Evolutionary conservation across 2,797 vertebrate species (phyloP).

Genomic region (Gambusia yucatana): DNA sequence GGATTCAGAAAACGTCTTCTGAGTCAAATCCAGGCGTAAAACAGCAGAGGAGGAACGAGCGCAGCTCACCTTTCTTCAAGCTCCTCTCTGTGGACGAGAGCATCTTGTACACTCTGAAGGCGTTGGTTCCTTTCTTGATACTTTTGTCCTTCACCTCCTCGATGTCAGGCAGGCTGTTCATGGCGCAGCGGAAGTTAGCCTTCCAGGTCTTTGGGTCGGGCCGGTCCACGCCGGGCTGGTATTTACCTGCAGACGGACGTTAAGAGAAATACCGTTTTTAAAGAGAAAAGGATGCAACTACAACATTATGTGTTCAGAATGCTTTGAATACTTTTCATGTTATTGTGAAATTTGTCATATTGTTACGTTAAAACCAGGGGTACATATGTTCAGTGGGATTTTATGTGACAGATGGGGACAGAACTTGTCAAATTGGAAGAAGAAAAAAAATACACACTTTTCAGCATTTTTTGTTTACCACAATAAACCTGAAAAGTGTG

Average conservation of each 20-base stretch:
- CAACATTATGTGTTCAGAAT: neutral
- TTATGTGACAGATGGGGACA: neutral
- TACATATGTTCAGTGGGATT: neutral
- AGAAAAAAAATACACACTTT: neutral
- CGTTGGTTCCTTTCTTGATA: constrained; percentile 98
- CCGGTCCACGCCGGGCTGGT: constrained; percentile 90
- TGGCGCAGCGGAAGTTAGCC: constrained; percentile 98
- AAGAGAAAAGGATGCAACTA: neutral
- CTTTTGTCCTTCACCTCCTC: constrained; percentile 99
- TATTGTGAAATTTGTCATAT: neutral
- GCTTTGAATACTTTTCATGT: too few species aligned
- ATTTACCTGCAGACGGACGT: constrained; percentile 83
- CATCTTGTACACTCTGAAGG: constrained; percentile 97
- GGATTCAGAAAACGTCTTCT: neutral
- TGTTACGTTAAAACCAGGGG: neutral
- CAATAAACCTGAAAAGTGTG: neutral
- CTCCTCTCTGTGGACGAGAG: constrained; percentile 89
- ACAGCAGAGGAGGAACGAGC: neutral
- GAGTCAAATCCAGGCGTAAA: neutral
- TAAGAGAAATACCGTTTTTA: neutral
- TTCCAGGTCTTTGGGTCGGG: constrained; percentile 99
- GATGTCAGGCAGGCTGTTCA: constrained; percentile 99
- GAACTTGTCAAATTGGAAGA: neutral
- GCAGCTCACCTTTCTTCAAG: constrained; percentile 89
- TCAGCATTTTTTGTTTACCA: neutral